Base-by-base conservation (phyloP, 2,888 invertebrate genomes). In the Gerris lacustris region DNA sequence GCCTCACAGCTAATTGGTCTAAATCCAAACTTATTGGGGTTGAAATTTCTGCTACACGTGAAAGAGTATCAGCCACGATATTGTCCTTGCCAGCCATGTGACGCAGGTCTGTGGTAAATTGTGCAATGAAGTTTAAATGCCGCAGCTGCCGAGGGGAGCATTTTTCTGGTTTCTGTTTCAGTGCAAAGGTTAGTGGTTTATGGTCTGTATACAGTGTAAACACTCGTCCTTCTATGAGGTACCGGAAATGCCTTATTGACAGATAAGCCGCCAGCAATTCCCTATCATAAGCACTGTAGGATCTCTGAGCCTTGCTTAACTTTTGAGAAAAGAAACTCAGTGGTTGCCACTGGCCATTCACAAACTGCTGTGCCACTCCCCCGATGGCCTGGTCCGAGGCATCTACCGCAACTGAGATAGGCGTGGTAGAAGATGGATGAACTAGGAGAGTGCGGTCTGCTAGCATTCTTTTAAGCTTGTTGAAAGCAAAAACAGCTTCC, bases 221-320 rank as follows among this genome's bases (percentile, higher is more conserved):
- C 62, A 15, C n/a, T 11, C 15, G 11, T 15, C 62, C 62, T 62
- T 62, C 62, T n/a, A 62, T 11, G 15, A 62, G 11, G n/a, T 62
- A n/a, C 15, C 62, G 62, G n/a, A 62, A 62, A 62, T 62, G 62
- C n/a, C 62, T 11, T 15, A 62, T 62, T 11, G 62, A 11, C 62
- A 62, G 62, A 62, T 62, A 62, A n/a, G 62, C 62, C n/a, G 62
- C n/a, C n/a, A n/a, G 11, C 11, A 62, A n/a, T n/a, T 62, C 62
- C n/a, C 62, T 62, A 62, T 62, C 62, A n/a, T 62, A 62, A 62
- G 62, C n/a, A n/a, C 62, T n/a, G n/a, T n/a, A n/a, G n/a, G n/a
- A n/a, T n/a, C n/a, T n/a, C n/a, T n/a, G n/a, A n/a, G n/a, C n/a
- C n/a, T n/a, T n/a, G n/a, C n/a, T n/a, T n/a, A n/a, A n/a, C n/a